A percentile compares a stretch with the other conserved stretches of the same genome.
Conservation (phyloP, 2,113 vertebrate genomes). For the Lampris megalopsis region DNA sequence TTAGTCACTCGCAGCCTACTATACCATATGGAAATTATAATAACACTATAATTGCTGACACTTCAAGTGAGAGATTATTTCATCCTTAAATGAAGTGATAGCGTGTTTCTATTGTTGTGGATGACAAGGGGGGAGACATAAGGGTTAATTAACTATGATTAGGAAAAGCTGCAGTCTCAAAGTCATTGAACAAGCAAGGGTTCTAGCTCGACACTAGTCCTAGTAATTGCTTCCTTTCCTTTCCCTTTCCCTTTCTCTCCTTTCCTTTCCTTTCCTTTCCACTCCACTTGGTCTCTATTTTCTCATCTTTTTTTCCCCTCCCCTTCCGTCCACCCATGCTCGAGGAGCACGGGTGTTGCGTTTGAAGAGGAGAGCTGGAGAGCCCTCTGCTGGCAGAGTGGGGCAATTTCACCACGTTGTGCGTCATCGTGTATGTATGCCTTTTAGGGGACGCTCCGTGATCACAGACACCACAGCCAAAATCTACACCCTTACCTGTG, state of each 20-base stretch:
- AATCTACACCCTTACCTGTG: background rate
- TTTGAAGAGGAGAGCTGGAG: slow-evolving; percentile 62
- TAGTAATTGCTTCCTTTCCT: slow-evolving; percentile 62
- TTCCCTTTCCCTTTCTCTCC: slow-evolving; percentile 16
- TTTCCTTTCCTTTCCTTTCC: slow-evolving; percentile 33
- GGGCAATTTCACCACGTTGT: background rate
- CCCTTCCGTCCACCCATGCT: slow-evolving; percentile 33
- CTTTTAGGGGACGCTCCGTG: slow-evolving; percentile 37
- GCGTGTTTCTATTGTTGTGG: slow-evolving; percentile 74
- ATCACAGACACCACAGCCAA: background rate
- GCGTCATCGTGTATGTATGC: background rate
- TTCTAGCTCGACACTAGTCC: slow-evolving; percentile 48
- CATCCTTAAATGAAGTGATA: slow-evolving; percentile 78
- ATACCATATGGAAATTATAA: slow-evolving; percentile 64
- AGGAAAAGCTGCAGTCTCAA: slow-evolving; percentile 53
- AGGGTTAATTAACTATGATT: slow-evolving; percentile 79
- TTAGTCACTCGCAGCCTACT: slow-evolving; percentile 63
- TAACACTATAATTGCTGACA: slow-evolving; percentile 72
- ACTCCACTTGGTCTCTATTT: slow-evolving; percentile 16
- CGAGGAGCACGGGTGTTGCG: background rate
- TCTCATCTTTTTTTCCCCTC: slow-evolving; percentile 13
- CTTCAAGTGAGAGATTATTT: slow-evolving; percentile 73
- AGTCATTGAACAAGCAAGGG: slow-evolving; percentile 55
- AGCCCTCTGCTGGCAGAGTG: slow-evolving; percentile 70
- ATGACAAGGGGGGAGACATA: slow-evolving; percentile 75